Conservation (phyloP, 2,888 invertebrate genomes). For the Lepidocyrtoides sp. region DNA sequence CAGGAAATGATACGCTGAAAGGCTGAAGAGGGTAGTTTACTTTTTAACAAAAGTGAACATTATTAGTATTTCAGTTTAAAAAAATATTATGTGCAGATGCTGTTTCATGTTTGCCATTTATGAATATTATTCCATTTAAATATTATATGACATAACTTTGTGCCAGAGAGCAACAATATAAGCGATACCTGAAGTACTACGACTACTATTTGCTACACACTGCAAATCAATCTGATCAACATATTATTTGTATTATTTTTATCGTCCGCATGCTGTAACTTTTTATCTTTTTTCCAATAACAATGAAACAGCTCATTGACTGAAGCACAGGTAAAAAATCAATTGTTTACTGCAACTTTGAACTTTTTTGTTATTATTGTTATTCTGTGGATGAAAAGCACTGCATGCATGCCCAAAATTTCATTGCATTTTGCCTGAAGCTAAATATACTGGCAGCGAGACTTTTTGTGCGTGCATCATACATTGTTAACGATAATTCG, state of each 20-base stretch:
- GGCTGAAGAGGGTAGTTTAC: too few relatives aligned
- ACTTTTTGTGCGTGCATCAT: not conserved
- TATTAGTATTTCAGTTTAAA: too few relatives aligned
- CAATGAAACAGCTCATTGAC: constrained; percentile 22
- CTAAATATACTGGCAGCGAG: not conserved
- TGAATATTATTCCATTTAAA: too few relatives aligned
- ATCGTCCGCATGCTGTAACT: not conserved
- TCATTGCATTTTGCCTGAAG: constrained; percentile 22
- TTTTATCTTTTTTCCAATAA: not conserved
- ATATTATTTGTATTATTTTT: not conserved
- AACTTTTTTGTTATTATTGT: not conserved
- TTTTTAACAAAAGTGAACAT: too few relatives aligned
- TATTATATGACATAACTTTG: too few relatives aligned
- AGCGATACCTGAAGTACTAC: too few relatives aligned
- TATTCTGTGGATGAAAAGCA: not conserved
- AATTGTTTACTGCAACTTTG: not conserved
- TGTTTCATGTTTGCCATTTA: too few relatives aligned
- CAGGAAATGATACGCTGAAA: too few relatives aligned
- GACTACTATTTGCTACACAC: too few relatives aligned
- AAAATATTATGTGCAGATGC: too few relatives aligned
- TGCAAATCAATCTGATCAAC: not conserved
- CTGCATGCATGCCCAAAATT: not conserved
- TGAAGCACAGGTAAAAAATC: not conserved
- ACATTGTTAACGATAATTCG: constrained; percentile 35
- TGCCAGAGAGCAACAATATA: too few relatives aligned